A percentile compares a stretch with the other conserved stretches of the same genome.
These are phyloP conservation scores for Lutjanus campechanus DNA, from an alignment of 2,797 vertebrate species.

Conservation along the genomic window DNA sequence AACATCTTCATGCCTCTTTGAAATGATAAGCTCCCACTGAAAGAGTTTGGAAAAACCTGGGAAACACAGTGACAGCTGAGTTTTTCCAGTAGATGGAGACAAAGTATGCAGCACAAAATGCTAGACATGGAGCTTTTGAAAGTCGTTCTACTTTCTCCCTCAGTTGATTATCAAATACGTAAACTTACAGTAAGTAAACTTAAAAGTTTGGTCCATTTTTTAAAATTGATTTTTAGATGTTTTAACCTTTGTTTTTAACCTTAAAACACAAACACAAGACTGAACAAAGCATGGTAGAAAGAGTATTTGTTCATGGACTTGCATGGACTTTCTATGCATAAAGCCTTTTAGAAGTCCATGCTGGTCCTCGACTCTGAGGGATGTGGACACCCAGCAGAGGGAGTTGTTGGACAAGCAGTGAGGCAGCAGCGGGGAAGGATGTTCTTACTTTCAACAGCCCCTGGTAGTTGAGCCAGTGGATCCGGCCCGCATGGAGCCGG, in stretches of 20 bases:
- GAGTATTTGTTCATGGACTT: neutral
- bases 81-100: constrained; percentile 85
- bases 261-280: neutral
- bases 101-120: constrained; percentile 65
- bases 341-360: neutral
- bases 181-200: neutral
- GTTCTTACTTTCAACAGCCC: constrained; percentile 25
- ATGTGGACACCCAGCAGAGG: constrained; percentile 76
- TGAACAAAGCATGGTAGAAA: neutral
- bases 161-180: neutral
- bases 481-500: constrained; percentile 42
- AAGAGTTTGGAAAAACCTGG: neutral
- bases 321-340: neutral
- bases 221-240: neutral
- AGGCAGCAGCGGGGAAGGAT: constrained; percentile 34
- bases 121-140: neutral
- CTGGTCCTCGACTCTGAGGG: neutral
- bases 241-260: neutral
- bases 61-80: constrained; percentile 17
- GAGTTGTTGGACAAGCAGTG: constrained; percentile 70
- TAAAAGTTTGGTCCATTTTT: neutral
- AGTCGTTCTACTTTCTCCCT: neutral
- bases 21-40: neutral
- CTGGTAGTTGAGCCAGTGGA: constrained; percentile 44
- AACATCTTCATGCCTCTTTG: constrained; percentile 1